Base-by-base conservation (phyloP, 2,113 vertebrate species). In the Herpetotheres cachinnans region DNA sequence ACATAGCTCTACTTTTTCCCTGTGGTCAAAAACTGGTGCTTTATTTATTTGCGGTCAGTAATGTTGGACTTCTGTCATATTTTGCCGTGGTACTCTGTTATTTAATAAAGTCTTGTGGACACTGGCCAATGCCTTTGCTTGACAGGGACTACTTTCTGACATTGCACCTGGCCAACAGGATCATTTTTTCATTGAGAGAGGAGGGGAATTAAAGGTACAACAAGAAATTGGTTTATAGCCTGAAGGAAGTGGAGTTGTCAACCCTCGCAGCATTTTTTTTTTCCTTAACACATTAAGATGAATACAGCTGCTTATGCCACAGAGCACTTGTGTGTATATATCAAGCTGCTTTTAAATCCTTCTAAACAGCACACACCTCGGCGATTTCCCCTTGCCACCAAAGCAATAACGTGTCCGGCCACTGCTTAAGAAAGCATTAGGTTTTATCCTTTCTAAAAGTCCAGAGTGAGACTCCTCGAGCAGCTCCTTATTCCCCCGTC, bases 221-320 rank as follows among this genome's bases (percentile, higher is more conserved):
- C 9, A 58, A 95, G 56, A 92, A 91, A 91, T 49, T 76, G 65
- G 61, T 96, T 97, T 88, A 88, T 73, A 92, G 56, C n/a, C 77
- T 6, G 4, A 74, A 89, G 86, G 82, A 92, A 89, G 32, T 42
- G 22, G 69, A 92, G 15, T 26, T 89, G 80, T 92, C 95, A 93
- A 16, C 47, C 19, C 69, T 76, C 1, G 1, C 40, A 59, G 59
- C 2, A 26, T 13, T 62, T 7, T 61, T 69, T 78, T 87, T 85
- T 78, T 67, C 17, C 54, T 56, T 36, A 76, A 73, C 4, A 4
- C 3, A 0, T 58, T 55, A 86, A 86, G 74, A 74, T 5, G 21
- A 89, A 42, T 72, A 32, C 47, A 78, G 82, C 50, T 92, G 88
- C 59, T 62, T 70, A 32, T 50, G 62, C 29, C 79, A 86, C 74